A percentile compares a stretch with the other conserved stretches of the same genome.
These are phyloP conservation scores for Onthophagus sagittarius DNA, from an alignment of 2,888 invertebrate genomes.

Conservation along the genomic window DNA sequence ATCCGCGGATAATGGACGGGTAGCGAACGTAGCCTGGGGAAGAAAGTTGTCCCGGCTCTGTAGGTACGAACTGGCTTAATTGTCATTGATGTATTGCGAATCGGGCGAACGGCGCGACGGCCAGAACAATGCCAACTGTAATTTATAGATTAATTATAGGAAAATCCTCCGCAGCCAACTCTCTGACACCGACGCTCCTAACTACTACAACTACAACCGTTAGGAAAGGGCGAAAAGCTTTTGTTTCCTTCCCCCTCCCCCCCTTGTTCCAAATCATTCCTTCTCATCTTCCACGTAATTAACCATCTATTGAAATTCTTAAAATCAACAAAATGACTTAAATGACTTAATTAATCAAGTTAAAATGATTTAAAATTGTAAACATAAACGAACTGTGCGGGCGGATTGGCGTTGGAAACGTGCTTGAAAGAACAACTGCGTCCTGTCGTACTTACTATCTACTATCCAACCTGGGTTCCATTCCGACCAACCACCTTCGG, in stretches of 20 bases:
- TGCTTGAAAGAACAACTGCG: neutral
- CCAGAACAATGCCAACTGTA: slow-evolving; percentile 31
- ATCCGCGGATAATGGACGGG: slow-evolving; percentile 11
- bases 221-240: neutral
- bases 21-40: slow-evolving; percentile 19
- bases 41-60: slow-evolving; percentile 29
- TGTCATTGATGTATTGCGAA: slow-evolving; percentile 33
- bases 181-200: neutral
- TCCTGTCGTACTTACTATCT: neutral
- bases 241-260: neutral
- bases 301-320: neutral
- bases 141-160: slow-evolving; percentile 33
- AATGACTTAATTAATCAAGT: neutral
- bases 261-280: neutral
- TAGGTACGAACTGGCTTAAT: slow-evolving; percentile 24
- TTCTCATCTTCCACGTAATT: neutral
- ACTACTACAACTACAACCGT: too few relatives aligned
- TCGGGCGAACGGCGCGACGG: slow-evolving; percentile 29
- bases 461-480: neutral
- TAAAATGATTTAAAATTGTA: too few relatives aligned
- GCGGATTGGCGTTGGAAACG: neutral
- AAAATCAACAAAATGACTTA: neutral
- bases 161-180: slow-evolving; percentile 20
- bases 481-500: neutral
- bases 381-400: neutral